phyloP scores from a whole-genome alignment of 2,888 invertebrate genomes.

The Drosophila mayaguana region DNA sequence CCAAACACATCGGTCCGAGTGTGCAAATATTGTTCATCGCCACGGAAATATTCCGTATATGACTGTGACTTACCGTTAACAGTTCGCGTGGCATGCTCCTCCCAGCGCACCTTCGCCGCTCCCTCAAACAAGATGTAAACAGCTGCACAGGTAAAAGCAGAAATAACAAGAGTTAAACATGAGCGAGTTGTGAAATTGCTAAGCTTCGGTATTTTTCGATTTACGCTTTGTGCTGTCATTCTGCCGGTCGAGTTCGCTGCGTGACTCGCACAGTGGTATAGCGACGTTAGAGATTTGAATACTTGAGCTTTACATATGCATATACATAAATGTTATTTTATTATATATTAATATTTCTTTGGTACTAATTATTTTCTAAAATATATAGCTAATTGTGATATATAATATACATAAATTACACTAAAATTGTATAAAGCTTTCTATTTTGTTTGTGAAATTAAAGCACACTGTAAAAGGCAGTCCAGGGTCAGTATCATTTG shows the following conservation, averaged over 20 bases:
- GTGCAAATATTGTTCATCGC: constrained; percentile 54
- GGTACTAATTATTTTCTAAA: not conserved
- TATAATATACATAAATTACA: too few species aligned
- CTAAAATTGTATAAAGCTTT: too few species aligned
- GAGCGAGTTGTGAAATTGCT: not conserved
- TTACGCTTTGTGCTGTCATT: constrained; percentile 12
- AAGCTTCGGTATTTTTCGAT: constrained; percentile 1
- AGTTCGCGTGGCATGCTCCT: constrained; percentile 35
- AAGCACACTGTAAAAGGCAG: not conserved
- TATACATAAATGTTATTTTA: too few species aligned
- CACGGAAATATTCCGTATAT: constrained; percentile 51
- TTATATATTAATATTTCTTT: too few species aligned
- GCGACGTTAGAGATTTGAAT: not conserved
- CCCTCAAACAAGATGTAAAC: constrained; percentile 67
- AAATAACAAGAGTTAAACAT: not conserved
- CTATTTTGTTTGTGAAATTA: not conserved
- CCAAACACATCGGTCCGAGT: constrained; percentile 49
- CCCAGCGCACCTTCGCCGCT: constrained; percentile 71
- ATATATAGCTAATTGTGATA: not conserved
- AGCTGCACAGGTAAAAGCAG: constrained; percentile 28
- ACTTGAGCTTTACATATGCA: too few species aligned
- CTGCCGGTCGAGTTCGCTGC: constrained; percentile 2
- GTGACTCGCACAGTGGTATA: constrained; percentile 17
- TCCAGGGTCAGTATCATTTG: not conserved
- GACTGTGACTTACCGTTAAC: constrained; percentile 41